Percentiles rank a stretch among this genome's conserved stretches.
phyloP scores from a whole-genome alignment of 35 echinoderm and acorn worm genomes.

The Ophioderma brevispina region DNA sequence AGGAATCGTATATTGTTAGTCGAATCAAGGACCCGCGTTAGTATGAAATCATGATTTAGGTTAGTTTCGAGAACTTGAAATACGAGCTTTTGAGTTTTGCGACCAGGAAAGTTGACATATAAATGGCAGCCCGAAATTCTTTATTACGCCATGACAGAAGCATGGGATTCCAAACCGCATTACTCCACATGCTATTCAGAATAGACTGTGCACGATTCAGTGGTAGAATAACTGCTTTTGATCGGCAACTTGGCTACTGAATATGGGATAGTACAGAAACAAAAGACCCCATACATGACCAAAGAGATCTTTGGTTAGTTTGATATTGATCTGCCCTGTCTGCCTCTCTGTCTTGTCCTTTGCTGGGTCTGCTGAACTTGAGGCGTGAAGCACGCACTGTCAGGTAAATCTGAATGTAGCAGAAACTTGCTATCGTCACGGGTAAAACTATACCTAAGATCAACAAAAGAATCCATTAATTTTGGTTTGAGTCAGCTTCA shows the following conservation, averaged over 20 bases:
- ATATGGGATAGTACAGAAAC: neutral
- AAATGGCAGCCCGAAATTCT: neutral
- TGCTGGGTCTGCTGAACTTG: neutral
- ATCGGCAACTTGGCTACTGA: neutral
- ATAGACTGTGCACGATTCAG: neutral
- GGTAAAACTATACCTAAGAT: neutral
- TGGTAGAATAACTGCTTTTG: neutral
- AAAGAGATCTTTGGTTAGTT: neutral
- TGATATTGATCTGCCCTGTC: neutral
- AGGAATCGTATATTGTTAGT: too few relatives aligned
- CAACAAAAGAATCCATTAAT: neutral
- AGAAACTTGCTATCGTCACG: neutral
- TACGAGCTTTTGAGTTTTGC: too few relatives aligned
- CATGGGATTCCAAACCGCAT: neutral
- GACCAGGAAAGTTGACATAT: too few relatives aligned
- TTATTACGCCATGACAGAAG: neutral
- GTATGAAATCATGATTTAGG: too few relatives aligned
- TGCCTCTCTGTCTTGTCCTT: neutral
- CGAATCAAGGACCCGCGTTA: too few relatives aligned
- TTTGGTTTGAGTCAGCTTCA: neutral
- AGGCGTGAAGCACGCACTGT: neutral
- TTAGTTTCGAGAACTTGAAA: too few relatives aligned
- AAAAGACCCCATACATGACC: neutral
- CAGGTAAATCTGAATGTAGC: neutral
- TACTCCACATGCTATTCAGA: neutral